Percentiles rank a stretch among this genome's conserved stretches.
phyloP scores from a whole-genome alignment of 2,113 vertebrate species.

The Macrotis lagotis region DNA sequence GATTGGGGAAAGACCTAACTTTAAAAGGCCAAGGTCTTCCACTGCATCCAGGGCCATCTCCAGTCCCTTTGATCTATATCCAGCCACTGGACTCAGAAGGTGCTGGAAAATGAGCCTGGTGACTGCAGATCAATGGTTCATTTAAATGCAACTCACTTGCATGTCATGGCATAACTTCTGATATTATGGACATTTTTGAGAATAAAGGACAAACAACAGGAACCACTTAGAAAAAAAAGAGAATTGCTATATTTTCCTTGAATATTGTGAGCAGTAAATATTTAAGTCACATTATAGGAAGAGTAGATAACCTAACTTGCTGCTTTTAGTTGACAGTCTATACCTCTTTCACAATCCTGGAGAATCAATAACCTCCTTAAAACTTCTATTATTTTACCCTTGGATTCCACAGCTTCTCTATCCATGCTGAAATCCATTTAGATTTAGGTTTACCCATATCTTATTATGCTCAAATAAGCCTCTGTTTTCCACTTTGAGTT shows the following conservation, averaged over 20 bases:
- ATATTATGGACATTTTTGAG: too few species aligned
- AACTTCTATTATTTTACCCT: not conserved
- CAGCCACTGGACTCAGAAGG: too few species aligned
- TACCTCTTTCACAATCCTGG: not conserved
- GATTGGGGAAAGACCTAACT: too few species aligned
- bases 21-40: too few species aligned
- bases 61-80: too few species aligned
- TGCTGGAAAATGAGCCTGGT: too few species aligned
- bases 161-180: too few species aligned
- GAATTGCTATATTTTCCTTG: not conserved
- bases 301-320: not conserved
- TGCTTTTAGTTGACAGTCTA: not conserved
- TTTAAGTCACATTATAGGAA: not conserved
- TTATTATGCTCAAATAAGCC: not conserved
- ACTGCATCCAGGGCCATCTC: too few species aligned
- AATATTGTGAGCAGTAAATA: not conserved
- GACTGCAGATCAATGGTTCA: too few species aligned
- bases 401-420: not conserved
- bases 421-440: not conserved
- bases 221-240: not conserved
- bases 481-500: not conserved
- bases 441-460: not conserved
- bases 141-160: too few species aligned
- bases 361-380: not conserved
- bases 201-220: too few species aligned